Evolutionary conservation across 2,113 vertebrate genomes (phyloP).

Genomic region (Malurus elegans): DNA sequence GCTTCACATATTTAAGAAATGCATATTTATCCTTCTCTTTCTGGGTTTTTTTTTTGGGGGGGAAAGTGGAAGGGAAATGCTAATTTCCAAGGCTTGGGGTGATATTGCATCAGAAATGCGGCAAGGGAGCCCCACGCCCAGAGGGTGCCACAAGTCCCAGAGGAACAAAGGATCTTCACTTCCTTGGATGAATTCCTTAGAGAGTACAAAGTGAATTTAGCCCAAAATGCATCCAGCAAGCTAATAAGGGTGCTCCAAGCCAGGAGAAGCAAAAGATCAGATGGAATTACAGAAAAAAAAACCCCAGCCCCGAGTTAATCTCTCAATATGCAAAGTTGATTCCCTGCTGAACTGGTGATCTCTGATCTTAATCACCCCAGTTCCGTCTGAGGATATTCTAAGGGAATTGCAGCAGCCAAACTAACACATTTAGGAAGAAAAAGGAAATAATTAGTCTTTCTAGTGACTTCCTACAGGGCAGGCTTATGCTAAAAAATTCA

Average conservation of each 20-base stretch:
- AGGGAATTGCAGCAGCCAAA: neutral
- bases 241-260: neutral
- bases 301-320: neutral
- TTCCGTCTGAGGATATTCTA: neutral
- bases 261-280: neutral
- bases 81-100: neutral
- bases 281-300: conserved; percentile 30
- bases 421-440: neutral
- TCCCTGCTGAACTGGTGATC: conserved; percentile 29
- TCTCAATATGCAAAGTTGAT: conserved; percentile 50
- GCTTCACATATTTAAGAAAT: neutral
- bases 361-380: conserved; percentile 40
- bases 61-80: neutral
- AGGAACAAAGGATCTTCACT: neutral
- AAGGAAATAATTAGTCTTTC: neutral
- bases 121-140: neutral
- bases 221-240: neutral
- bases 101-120: neutral
- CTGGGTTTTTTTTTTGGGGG: fast-evolving
- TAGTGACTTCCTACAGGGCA: neutral
- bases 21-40: neutral
- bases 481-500: neutral
- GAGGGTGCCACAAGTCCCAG: neutral
- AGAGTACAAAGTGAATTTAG: neutral
- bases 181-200: neutral